Evolutionary conservation across 37 sponge, comb jelly and placozoan genomes (phyloP).

Genomic region (Haliclona indistincta): DNA sequence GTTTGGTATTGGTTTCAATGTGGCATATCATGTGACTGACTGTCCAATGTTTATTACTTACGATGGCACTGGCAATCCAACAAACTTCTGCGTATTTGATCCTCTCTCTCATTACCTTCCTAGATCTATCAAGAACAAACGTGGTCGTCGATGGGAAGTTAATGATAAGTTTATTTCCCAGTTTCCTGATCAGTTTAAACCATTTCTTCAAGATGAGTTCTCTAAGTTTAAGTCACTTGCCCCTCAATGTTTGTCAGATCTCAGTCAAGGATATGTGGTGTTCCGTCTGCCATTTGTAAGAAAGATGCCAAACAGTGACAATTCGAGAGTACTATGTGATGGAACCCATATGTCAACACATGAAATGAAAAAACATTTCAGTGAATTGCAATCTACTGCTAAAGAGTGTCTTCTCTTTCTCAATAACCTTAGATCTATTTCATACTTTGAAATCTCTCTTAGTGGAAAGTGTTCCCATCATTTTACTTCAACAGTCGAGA

Average conservation of each 20-base stretch:
- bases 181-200: slow-evolving; percentile 53
- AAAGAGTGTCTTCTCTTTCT: slow-evolving; percentile 57
- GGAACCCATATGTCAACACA: neutral
- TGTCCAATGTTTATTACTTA: slow-evolving; percentile 74
- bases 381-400: neutral
- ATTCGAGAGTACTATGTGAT: no score
- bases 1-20: slow-evolving; percentile 92
- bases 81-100: slow-evolving; percentile 72
- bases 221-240: slow-evolving; percentile 2
- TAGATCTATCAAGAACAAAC: neutral
- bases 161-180: neutral
- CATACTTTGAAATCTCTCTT: slow-evolving; percentile 47
- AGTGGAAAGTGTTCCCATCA: slow-evolving; percentile 34
- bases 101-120: slow-evolving; percentile 37
- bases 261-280: slow-evolving; percentile 39
- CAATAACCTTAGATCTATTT: slow-evolving; percentile 46
- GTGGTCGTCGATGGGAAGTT: slow-evolving; percentile 36
- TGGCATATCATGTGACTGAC: slow-evolving; percentile 84
- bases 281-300: slow-evolving; percentile 61
- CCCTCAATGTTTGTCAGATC: slow-evolving; percentile 20
- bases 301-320: neutral
- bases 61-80: slow-evolving; percentile 31
- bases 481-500: slow-evolving; percentile 17
- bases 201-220: slow-evolving; percentile 36
- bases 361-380: slow-evolving; percentile 14